These are phyloP conservation scores for Struthidea cinerea DNA, from an alignment of 2,113 vertebrate genomes.

Conservation along the genomic window DNA sequence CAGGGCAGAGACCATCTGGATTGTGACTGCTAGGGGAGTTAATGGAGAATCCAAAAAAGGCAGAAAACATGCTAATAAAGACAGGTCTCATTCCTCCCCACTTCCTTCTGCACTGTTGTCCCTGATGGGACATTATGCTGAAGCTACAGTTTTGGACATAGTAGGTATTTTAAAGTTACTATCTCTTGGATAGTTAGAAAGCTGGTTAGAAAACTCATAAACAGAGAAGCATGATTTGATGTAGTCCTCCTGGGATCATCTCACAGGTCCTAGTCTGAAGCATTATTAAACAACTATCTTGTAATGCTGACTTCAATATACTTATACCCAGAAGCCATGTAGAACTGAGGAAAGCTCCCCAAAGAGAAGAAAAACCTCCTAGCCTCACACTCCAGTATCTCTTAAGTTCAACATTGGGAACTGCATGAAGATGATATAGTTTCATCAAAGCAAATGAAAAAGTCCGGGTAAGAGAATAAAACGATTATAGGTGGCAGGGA, in stretches of 20 bases:
- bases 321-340: not conserved
- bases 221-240: not conserved
- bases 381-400: not conserved
- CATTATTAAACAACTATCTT: not conserved
- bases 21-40: not conserved
- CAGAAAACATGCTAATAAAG: not conserved
- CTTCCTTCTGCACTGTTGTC: not conserved
- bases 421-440: not conserved
- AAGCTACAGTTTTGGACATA: not conserved
- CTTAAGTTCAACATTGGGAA: not conserved
- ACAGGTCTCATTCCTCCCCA: not conserved
- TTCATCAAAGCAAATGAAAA: not conserved
- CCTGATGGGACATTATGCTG: not conserved
- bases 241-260: not conserved
- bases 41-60: not conserved
- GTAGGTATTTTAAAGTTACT: not conserved
- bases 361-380: not conserved
- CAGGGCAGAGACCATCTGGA: not conserved
- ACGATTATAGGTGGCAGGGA: not conserved
- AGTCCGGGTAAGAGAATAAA: not conserved
- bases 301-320: not conserved
- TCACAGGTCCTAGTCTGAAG: not conserved
- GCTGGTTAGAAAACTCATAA: not conserved
- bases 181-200: not conserved
- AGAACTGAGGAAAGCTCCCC: not conserved